Conservation (phyloP, 2,113 vertebrate species). For the Bubo blakistoni region DNA sequence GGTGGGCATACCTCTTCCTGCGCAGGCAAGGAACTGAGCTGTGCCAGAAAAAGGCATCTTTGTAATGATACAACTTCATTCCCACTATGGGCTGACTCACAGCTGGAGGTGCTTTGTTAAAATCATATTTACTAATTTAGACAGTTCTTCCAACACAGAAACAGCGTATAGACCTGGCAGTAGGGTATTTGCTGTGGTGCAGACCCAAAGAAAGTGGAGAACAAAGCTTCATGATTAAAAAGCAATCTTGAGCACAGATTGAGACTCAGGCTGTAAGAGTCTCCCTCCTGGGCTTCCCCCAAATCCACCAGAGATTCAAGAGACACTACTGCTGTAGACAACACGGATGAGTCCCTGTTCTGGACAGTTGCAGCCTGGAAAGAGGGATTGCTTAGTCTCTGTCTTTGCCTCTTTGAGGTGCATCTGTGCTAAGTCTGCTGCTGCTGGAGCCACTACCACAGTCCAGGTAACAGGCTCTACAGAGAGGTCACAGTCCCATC, state of each 20-base stretch:
- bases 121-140: background rate
- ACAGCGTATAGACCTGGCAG: rapidly evolving
- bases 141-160: background rate
- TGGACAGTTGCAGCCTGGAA: background rate
- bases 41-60: background rate
- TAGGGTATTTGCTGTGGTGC: background rate
- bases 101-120: background rate
- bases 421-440: background rate
- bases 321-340: background rate
- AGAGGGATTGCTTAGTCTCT: background rate
- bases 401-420: background rate
- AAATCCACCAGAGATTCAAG: background rate
- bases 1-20: background rate
- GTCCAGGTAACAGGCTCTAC: background rate
- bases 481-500: background rate
- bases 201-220: background rate
- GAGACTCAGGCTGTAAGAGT: background rate
- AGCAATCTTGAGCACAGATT: background rate
- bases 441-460: background rate
- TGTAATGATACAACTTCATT: background rate
- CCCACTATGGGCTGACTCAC: background rate
- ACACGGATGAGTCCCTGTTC: background rate
- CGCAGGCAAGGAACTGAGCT: background rate
- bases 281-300: background rate
- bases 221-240: background rate